Percentiles rank a stretch among this genome's conserved stretches.
These are phyloP conservation scores for Monochamus alternatus DNA, from an alignment of 2,888 invertebrate species.

Conservation along the genomic window DNA sequence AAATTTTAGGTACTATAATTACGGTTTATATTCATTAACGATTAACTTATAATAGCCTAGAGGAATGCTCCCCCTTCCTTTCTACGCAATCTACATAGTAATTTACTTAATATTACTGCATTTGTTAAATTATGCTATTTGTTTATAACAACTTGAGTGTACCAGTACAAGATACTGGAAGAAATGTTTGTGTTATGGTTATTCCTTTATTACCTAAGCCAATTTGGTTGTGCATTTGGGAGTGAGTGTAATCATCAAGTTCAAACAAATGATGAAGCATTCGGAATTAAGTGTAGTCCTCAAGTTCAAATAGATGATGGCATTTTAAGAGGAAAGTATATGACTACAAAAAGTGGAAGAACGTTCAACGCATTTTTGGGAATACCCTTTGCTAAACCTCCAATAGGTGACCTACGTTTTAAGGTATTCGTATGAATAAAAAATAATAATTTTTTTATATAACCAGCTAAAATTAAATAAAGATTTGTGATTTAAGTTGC, in stretches of 20 bases:
- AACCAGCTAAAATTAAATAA: no score
- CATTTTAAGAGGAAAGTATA: conserved; percentile 66
- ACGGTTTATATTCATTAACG: no score
- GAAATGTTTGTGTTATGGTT: conserved; percentile 6
- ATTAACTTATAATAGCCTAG: not conserved
- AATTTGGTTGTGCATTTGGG: not conserved
- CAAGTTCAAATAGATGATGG: conserved; percentile 68
- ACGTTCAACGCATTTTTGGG: conserved; percentile 71
- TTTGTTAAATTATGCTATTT: conserved; percentile 19
- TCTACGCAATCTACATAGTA: not conserved
- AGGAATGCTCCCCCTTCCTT: conserved; percentile 23
- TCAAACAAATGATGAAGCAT: not conserved
- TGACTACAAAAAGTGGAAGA: conserved; percentile 67
- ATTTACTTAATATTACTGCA: conserved; percentile 12
- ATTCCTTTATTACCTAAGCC: not conserved
- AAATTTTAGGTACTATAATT: no score
- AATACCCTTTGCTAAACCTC: conserved; percentile 69
- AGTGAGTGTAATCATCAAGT: no score
- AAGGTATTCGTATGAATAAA: conserved; percentile 58
- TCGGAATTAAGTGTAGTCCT: conserved; percentile 36
- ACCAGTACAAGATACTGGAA: conserved; percentile 1
- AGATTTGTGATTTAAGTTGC: no score
- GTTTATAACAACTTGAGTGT: conserved; percentile 8
- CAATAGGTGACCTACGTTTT: conserved; percentile 66
- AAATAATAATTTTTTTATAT: not conserved